Evolutionary conservation across 2,113 vertebrate genomes (phyloP).

Genomic region (Phyllostomus hastatus): DNA sequence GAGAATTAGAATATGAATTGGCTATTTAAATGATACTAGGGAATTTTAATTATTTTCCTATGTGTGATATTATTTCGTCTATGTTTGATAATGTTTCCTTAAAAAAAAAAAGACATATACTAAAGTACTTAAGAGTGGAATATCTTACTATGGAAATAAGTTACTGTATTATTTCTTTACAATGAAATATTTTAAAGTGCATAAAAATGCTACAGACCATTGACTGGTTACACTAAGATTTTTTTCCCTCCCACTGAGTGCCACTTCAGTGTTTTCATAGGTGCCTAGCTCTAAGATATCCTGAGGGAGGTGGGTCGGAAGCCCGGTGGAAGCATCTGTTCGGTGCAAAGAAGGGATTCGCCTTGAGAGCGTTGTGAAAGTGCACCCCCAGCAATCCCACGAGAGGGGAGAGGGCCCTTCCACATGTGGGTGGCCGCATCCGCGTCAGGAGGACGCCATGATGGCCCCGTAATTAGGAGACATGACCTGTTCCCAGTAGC

Average conservation of each 20-base stretch:
- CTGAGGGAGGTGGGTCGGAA: not conserved
- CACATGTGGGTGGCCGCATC: not conserved
- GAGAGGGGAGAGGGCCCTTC: not conserved
- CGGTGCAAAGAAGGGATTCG: not conserved
- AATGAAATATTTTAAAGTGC: not conserved
- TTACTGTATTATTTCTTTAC: conserved; percentile 4
- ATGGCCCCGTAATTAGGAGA: not conserved
- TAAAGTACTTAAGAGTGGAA: not conserved
- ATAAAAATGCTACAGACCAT: not conserved
- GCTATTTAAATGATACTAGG: not conserved
- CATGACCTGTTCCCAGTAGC: not conserved
- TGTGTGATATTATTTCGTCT: not conserved
- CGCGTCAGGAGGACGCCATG: not conserved
- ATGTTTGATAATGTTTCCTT: not conserved
- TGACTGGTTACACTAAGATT: not conserved
- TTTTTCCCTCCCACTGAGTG: not conserved
- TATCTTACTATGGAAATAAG: not conserved
- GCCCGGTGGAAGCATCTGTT: not conserved
- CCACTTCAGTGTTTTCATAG: not conserved
- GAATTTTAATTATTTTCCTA: not conserved
- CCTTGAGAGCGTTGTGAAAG: not conserved
- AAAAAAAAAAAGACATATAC: not conserved
- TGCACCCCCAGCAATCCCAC: not conserved
- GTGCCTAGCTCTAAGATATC: not conserved
- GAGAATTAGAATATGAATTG: not conserved